Evolutionary conservation across 2,113 vertebrate species (phyloP).

Genomic region (Podarcis muralis): DNA sequence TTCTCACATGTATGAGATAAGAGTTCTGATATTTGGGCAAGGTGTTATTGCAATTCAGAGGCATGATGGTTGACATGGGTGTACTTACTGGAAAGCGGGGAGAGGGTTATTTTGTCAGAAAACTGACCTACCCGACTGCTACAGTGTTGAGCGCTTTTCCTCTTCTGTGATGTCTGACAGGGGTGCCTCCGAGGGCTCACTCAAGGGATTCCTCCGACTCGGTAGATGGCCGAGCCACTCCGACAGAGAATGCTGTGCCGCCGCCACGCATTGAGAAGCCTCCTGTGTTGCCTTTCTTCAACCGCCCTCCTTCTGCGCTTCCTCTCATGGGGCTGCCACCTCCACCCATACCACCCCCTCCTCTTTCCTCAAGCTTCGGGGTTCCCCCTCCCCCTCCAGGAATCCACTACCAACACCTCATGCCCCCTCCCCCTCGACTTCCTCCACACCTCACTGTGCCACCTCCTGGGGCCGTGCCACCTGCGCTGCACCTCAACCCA

Average conservation of each 20-base stretch:
- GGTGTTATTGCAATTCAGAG: background rate
- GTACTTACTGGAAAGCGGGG: background rate
- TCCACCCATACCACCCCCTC: slow-evolving; percentile 67
- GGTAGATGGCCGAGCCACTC: slow-evolving; percentile 73
- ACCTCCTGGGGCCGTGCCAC: slow-evolving; percentile 76
- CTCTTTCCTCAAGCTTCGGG: slow-evolving; percentile 72
- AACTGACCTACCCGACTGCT: background rate
- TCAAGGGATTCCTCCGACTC: slow-evolving; percentile 78
- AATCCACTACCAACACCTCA: slow-evolving; percentile 78
- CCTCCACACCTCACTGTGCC: slow-evolving; percentile 79
- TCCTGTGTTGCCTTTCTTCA: slow-evolving; percentile 76
- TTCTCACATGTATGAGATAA: background rate
- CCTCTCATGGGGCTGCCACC: slow-evolving; percentile 76
- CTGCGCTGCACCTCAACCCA: slow-evolving; percentile 87
- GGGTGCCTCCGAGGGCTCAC: slow-evolving; percentile 83
- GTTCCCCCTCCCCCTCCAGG: slow-evolving; percentile 75
- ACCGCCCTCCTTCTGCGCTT: slow-evolving; percentile 72
- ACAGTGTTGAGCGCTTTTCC: background rate
- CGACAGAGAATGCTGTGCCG: slow-evolving; percentile 73
- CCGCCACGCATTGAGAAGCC: slow-evolving; percentile 77
- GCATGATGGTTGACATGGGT: slow-evolving; percentile 10
- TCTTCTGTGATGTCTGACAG: slow-evolving; percentile 64
- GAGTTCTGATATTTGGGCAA: accelerated
- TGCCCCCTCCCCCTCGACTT: slow-evolving; percentile 78
- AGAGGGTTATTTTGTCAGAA: background rate